Evolutionary conservation across 2,797 vertebrate species (phyloP), one percentile per base, ranked within the genome.

Genomic region (Bufotes viridis): DNA sequence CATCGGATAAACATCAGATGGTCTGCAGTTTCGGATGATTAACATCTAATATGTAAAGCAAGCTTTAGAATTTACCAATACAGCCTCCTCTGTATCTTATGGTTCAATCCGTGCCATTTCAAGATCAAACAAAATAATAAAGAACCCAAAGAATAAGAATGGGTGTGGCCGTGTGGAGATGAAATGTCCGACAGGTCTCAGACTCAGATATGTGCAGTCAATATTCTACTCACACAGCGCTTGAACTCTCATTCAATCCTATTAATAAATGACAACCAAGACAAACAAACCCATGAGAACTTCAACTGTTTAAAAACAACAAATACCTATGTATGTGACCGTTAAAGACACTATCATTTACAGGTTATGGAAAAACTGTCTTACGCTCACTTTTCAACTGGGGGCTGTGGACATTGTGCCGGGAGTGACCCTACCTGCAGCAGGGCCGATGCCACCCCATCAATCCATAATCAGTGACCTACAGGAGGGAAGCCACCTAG

Each of bases 251-350:
- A 84, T 88, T 79, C 87, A 81, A 70, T 67, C 53, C 87, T 84
- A 88, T 88, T 88, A 84, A 88, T 88, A 72, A 84, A 72, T 88
- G 74, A 88, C 87, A 84, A 88, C 78, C 15, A 55, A 79, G 55
- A 65, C 78, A 88, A 88, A 84, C 70, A 88, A n/a, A 22, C 15
- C 20, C 34, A 78, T 88, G 87, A 84, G 87, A 88, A 88, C 82
- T 55, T 20, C 79, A 72, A 34, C 60, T 70, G 42, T 22, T 49
- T n/a, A 13, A 65, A 51, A 15, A 24, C 55, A n/a, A 14, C 49
- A 24, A 5, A 24, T 20, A 55, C 51, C 0, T 14, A 0, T 78
- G 74, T 14, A 0, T 78, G 74, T 78, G 51, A 55, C 49, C 20
- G 51, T 51, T 49, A 51, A 7, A 13, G 6, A 70, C 4, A 9